Evolutionary conservation across 2,113 vertebrate species (phyloP).

Genomic region (Pachypanchax playfairii): DNA sequence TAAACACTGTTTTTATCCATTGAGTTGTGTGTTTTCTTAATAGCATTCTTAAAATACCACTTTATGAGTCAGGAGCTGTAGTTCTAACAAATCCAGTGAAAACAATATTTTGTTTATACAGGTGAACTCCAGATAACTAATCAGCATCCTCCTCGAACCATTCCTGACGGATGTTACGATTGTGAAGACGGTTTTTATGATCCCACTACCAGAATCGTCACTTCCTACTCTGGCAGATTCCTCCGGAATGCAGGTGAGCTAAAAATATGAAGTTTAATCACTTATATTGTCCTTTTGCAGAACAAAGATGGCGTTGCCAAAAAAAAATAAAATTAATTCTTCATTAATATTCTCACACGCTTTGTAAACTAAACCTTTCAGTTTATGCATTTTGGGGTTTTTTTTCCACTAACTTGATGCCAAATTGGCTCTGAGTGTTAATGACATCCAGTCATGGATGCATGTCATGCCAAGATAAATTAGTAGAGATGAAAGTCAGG

Average conservation of each 20-base stretch:
- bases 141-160: constrained; percentile 80
- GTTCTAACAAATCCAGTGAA: neutral
- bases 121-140: constrained; percentile 89
- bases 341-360: neutral
- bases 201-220: constrained; percentile 82
- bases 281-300: neutral
- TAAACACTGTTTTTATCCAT: no score
- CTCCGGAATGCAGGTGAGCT: constrained; percentile 89
- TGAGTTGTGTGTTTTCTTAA: no score
- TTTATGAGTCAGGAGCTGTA: neutral
- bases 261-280: constrained; percentile 9
- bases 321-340: no score
- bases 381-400: constrained; percentile 25
- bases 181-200: constrained; percentile 94
- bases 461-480: constrained; percentile 40
- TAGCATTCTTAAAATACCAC: neutral
- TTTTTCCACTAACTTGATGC: constrained; percentile 22
- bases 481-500: constrained; percentile 43
- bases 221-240: constrained; percentile 81
- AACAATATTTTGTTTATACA: constrained; percentile 65
- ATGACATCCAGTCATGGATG: constrained; percentile 38
- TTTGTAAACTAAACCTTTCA: neutral
- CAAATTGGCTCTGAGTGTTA: constrained; percentile 45
- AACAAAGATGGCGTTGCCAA: neutral
- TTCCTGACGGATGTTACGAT: constrained; percentile 89